Conservation (phyloP, 2,113 vertebrate species). For the Labeo catla region DNA sequence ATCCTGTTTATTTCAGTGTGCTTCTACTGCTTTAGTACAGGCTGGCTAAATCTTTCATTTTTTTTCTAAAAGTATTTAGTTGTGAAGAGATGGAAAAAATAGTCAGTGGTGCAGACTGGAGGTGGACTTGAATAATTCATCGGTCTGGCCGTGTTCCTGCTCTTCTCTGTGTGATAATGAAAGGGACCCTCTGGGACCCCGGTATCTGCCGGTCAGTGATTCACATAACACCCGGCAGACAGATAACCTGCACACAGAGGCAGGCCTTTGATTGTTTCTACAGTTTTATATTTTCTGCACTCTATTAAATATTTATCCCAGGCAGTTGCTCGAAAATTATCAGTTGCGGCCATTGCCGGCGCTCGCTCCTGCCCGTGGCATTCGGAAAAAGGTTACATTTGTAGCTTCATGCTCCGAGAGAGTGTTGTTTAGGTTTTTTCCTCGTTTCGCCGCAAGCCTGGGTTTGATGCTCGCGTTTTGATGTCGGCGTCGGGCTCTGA, state of each 20-base stretch:
- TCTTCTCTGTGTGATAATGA: slow-evolving; percentile 59
- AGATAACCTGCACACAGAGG: slow-evolving; percentile 51
- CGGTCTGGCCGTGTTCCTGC: slow-evolving; percentile 50
- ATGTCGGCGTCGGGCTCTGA: slow-evolving; percentile 40
- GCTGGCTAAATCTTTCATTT: slow-evolving; percentile 12
- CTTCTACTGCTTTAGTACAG: slow-evolving; percentile 29
- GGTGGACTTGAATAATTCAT: slow-evolving; percentile 59
- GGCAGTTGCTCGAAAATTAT: slow-evolving; percentile 49
- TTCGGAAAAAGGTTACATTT: slow-evolving; percentile 54
- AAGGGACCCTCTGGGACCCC: slow-evolving; percentile 54
- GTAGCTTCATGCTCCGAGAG: slow-evolving; percentile 43
- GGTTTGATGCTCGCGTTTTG: slow-evolving; percentile 39
- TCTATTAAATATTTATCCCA: slow-evolving; percentile 60
- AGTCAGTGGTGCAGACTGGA: slow-evolving; percentile 46
- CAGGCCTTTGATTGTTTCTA: slow-evolving; percentile 49
- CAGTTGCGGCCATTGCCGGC: slow-evolving; percentile 38
- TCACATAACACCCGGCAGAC: slow-evolving; percentile 58
- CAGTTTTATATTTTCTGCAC: slow-evolving; percentile 54
- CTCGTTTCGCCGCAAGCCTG: slow-evolving; percentile 43
- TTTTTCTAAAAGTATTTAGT: slow-evolving; percentile 52
- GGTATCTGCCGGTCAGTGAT: slow-evolving; percentile 55
- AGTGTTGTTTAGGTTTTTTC: slow-evolving; percentile 49
- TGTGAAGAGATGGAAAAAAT: slow-evolving; percentile 51
- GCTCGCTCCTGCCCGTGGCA: slow-evolving; percentile 34
- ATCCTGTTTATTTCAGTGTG: slow-evolving; percentile 28